A percentile compares a stretch with the other conserved stretches of the same genome.
These are phyloP conservation scores for Ormia ochracea DNA, from an alignment of 2,888 invertebrate genomes.

Conservation along the genomic window DNA sequence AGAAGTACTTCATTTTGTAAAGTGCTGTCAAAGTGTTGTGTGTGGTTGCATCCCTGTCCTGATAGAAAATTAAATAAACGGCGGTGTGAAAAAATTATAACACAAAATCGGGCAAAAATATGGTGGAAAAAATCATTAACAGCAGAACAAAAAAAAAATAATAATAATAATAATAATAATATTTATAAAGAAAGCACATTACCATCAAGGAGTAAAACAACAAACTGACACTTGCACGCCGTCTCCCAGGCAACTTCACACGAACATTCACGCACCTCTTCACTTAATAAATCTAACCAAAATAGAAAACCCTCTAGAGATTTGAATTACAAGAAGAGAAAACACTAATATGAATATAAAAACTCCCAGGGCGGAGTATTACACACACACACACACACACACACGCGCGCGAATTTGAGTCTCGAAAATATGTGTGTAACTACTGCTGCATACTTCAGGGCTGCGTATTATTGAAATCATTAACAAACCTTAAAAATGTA, in stretches of 20 bases:
- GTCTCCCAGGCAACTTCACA: constrained; percentile 17
- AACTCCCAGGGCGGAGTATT: constrained; percentile 32
- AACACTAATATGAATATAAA: constrained; percentile 16
- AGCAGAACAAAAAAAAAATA: no score
- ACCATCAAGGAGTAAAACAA: constrained; percentile 27
- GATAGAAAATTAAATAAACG: constrained; percentile 4
- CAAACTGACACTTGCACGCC: constrained; percentile 39
- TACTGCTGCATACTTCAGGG: constrained; percentile 24
- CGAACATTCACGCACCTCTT: constrained; percentile 35
- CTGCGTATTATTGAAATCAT: constrained; percentile 66
- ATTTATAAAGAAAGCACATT: constrained; percentile 59
- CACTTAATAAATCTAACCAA: constrained; percentile 50
- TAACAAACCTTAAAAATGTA: constrained; percentile 65
- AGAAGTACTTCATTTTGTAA: no score
- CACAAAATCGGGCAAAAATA: constrained; percentile 39
- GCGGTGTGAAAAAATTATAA: constrained; percentile 21
- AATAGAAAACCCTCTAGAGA: constrained; percentile 54
- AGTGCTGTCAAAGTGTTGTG: neutral
- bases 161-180: no score
- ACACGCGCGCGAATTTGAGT: neutral
- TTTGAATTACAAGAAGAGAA: constrained; percentile 10
- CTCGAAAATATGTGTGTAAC: neutral
- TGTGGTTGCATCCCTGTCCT: neutral
- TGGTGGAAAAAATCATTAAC: constrained; percentile 55
- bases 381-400: neutral